Base-by-base conservation (phyloP, 2,113 vertebrate genomes). In the Acrocephalus arundinaceus region DNA sequence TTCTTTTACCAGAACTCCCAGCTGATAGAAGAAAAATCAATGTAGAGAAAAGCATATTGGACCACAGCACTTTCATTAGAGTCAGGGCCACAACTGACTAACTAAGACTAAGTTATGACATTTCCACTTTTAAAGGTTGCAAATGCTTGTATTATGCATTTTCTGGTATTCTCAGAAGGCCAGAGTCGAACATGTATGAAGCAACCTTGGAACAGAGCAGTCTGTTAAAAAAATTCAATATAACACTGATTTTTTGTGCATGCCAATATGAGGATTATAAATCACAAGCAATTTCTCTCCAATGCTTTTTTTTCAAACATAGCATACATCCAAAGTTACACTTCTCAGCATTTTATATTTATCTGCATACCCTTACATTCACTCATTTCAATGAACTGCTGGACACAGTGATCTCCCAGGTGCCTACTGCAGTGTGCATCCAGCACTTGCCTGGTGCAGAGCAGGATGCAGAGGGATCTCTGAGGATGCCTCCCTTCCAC, bases 1-100 rank as follows among this genome's bases (percentile, higher is more conserved):
- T 97, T 96, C 93, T 95, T 84, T 88, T 58, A 73, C 80, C 92
- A 92, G 88, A 89, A 80, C 58, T 95, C 83, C 74, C 86, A 70
- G 85, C 37, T 77, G 71, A 87, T n/a, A 71, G 67, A 89, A 78
- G 74, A 74, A 87, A 94, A 91, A 93, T 95, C 79, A 66, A 55
- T 58, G 78, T 19, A 31, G n/a, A 45, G n/a, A 72, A 85, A 88
- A 86, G 55, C 59, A 75, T 37, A 22, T 51, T 88, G 82, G 62
- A 51, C 80, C 68, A 11, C 48, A 45, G 24, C 46, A 15, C 31
- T 62, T 49, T 65, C 87, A 45, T 91, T 68, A 37, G n/a, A 62
- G 49, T 84, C 68, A 73, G 67, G 65, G 43, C 81, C 82, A 75
- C 84, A 85, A 80, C 66, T 67, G 85, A 67, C 91, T 30, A 82